These are phyloP conservation scores for Tortricodes alternella DNA, from an alignment of 2,888 invertebrate genomes.

Conservation along the genomic window DNA sequence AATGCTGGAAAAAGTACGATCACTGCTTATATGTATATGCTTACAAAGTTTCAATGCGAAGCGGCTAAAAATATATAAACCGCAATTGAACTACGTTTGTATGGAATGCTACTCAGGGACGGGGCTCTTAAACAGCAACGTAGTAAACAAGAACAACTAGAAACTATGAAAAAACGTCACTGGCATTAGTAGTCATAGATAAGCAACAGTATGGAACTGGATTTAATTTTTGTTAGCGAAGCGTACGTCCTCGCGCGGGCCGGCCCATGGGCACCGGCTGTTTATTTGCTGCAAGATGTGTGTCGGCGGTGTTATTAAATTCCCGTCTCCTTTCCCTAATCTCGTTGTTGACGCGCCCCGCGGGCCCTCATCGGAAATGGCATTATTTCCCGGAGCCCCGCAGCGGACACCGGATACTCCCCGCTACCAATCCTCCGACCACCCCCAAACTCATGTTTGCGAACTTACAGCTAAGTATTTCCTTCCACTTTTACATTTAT, in stretches of 20 bases:
- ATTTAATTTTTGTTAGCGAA: background rate
- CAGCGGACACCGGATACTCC: conserved; percentile 70
- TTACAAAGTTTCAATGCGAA: too few relatives aligned
- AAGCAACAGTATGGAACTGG: background rate
- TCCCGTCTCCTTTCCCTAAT: conserved; percentile 72
- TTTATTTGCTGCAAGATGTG: conserved; percentile 57
- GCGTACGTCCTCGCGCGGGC: background rate
- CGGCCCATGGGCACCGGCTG: conserved; percentile 33
- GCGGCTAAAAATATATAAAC: too few relatives aligned
- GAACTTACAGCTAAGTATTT: conserved; percentile 59
- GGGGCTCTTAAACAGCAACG: too few relatives aligned
- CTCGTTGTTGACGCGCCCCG: conserved; percentile 67
- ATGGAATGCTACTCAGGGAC: too few relatives aligned
- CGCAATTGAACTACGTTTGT: too few relatives aligned
- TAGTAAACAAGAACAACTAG: too few relatives aligned
- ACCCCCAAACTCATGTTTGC: conserved; percentile 54
- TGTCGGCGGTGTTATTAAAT: conserved; percentile 71
- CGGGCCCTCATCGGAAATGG: conserved; percentile 76
- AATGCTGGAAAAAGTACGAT: too few relatives aligned
- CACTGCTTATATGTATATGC: too few relatives aligned
- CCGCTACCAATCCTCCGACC: conserved; percentile 40
- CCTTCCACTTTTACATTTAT: too few relatives aligned
- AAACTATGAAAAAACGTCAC: too few relatives aligned
- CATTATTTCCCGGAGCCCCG: conserved; percentile 64
- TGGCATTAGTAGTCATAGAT: background rate